phyloP scores from a whole-genome alignment of 1,140 invertebrate species.

The Panagrolaimus sp. region DNA sequence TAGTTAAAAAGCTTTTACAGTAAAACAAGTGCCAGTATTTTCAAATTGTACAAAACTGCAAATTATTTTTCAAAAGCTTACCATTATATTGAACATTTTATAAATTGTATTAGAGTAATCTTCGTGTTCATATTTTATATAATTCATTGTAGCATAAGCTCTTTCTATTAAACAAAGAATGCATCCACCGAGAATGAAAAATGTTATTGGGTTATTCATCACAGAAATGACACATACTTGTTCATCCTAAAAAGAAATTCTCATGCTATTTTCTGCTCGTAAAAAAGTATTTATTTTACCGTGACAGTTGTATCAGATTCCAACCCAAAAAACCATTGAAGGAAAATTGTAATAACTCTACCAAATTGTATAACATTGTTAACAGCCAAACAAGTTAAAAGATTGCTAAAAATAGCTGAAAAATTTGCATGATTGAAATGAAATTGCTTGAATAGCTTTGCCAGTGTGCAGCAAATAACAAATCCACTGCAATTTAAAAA shows the following conservation, averaged over 20 bases:
- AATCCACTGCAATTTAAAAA: too few species aligned
- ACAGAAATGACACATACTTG: background rate
- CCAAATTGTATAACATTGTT: background rate
- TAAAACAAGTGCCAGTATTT: too few species aligned
- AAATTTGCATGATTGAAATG: slow-evolving; percentile 1
- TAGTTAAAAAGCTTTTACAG: too few species aligned
- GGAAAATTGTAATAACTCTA: background rate
- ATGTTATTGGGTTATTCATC: background rate
- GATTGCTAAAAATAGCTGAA: background rate
- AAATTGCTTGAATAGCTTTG: too few species aligned
- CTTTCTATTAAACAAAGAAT: background rate
- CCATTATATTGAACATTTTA: background rate
- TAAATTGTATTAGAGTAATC: background rate
- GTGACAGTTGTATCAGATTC: background rate
- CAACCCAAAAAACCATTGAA: background rate
- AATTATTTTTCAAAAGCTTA: background rate
- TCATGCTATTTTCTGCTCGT: background rate
- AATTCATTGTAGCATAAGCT: slow-evolving; percentile 6
- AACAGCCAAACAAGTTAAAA: background rate
- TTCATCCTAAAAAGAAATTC: background rate
- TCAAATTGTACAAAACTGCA: too few species aligned
- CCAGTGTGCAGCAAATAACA: too few species aligned
- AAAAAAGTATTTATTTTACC: background rate
- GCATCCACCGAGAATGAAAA: slow-evolving; percentile 5
- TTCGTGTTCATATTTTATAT: slow-evolving; percentile 10